Evolutionary conservation across 1,140 invertebrate species (phyloP), one percentile per base, ranked within the genome.

Genomic region (Phortica variegata): DNA sequence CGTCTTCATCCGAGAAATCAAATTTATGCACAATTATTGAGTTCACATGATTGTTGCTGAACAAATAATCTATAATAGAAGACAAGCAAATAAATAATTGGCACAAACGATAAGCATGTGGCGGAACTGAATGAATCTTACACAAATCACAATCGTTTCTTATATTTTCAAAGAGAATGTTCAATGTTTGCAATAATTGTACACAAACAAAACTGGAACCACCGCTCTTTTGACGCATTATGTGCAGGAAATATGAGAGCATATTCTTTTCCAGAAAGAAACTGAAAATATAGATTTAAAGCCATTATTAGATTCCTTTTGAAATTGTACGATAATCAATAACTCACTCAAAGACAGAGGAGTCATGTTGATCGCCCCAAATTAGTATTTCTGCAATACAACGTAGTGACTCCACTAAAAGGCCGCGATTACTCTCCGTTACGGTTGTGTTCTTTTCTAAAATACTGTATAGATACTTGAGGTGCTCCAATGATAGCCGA

Each of bases 321-420:
- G 29, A 43, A 43, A 54, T 84, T 8, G 3, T 2, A n/a, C 4
- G 0, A 6, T 37, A 16, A 15, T 33, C 9, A 37, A 21, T 34
- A 4, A 60, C 90, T 87, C 84, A 98, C 96, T 99, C 97, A 82
- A 99, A 99, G 21, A 99, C 95, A 52, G 93, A 90, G 53, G 93
- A 94, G 77, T 98, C 97, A 86, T 99, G 99, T 80, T 99, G 97
- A 80, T 99, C 97, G 19, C 97, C 97, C 97, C 97, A 99, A 74
- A 99, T 99, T 8, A 99, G 80, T 73, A 99, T 99, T 81, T 99
- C 97, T 16, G 97, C 94, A 65, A 99, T 98, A 31, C 93, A 96
- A 56, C 95, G 82, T 40, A 99, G 78, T 1, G 94, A 97, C 80
- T 99, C 97, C 10, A 99, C 95, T n/a, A 99, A 78, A 12, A 98